These are phyloP conservation scores for Hippoglossus stenolepis DNA, from an alignment of 2,113 vertebrate species.

Conservation along the genomic window DNA sequence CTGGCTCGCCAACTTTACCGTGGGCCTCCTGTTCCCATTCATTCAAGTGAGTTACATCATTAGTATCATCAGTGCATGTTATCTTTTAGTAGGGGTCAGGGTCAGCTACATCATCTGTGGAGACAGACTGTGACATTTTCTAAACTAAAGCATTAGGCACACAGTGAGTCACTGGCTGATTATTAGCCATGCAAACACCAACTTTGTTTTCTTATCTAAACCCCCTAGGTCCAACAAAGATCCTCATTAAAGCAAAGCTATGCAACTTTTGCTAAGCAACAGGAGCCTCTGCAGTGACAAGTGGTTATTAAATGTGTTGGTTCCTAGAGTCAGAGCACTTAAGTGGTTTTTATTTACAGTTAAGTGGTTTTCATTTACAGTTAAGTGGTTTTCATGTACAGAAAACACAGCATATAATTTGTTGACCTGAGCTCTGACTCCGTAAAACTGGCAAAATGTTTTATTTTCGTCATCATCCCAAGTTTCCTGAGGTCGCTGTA, in stretches of 20 bases:
- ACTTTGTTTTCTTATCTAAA: not conserved
- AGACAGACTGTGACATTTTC: not conserved
- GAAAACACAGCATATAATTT: not conserved
- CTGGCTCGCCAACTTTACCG: constrained; percentile 92
- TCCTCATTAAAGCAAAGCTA: not conserved
- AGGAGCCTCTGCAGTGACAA: not conserved
- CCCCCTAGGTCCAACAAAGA: not conserved
- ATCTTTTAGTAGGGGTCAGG: not conserved
- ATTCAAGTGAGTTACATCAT: constrained; percentile 87
- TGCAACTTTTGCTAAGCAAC: not conserved
- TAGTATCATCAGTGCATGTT: not conserved
- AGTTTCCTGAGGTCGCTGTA: too few species aligned
- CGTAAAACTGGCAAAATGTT: too few species aligned
- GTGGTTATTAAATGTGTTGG: not conserved
- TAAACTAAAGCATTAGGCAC: not conserved
- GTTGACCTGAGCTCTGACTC: not conserved
- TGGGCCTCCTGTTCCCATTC: constrained; percentile 94
- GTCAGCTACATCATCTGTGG: not conserved
- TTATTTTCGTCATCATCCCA: too few species aligned
- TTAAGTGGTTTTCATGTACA: not conserved
- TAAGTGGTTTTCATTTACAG: not conserved
- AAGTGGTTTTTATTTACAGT: not conserved
- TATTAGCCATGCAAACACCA: not conserved
- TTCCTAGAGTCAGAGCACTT: not conserved
- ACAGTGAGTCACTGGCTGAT: not conserved